Base-by-base conservation (phyloP, 2,888 invertebrate species). In the Dicranocentrus wangi region DNA sequence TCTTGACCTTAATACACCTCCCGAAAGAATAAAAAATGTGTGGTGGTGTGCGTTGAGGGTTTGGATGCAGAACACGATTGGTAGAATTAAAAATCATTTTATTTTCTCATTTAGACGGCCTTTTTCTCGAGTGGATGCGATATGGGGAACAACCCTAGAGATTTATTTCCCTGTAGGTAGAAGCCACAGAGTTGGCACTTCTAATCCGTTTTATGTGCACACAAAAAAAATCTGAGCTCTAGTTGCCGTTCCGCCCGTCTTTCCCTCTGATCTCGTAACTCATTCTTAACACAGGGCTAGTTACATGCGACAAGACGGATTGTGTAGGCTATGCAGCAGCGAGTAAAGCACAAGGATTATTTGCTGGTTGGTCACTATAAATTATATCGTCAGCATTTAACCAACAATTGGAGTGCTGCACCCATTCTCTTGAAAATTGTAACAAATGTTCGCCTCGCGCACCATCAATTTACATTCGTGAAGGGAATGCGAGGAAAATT, bases 131-230 rank as follows among this genome's bases (percentile, higher is more conserved):
- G 55, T 55, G 17, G 19, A 19, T 51, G 25, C 5, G 5, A 27
- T 25, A 1, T 27, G 17, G 60, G 28, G n/a, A 1, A 60, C 60
- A 15, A 32, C 60, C 60, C 60, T 60, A 60, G 27, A 60, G 60
- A 60, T 60, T 60, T 60, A 60, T 60, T 60, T 60, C 13, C 60
- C 7, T 7, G 60, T 15, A 60, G 23, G 43, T 43, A 43, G n/a
- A 47, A 47, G 47, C 10, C n/a, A n/a, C 47, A 47, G 47, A n/a
- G 1, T 55, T 23, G 10, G 60, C 32, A 28, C 28, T 60, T 60
- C 10, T 60, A 17, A n/a, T 27, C n/a, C 32, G 60, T 15, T 47
- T 47, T 47, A 5, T 47, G n/a, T 47, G 5, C 10, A 3, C 17
- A 53, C 53, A 55, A 55, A 39, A 39, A 39, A 39, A 8, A 39